Evolutionary conservation across 2,113 vertebrate species (phyloP).

Genomic region (Tyrannus savana): DNA sequence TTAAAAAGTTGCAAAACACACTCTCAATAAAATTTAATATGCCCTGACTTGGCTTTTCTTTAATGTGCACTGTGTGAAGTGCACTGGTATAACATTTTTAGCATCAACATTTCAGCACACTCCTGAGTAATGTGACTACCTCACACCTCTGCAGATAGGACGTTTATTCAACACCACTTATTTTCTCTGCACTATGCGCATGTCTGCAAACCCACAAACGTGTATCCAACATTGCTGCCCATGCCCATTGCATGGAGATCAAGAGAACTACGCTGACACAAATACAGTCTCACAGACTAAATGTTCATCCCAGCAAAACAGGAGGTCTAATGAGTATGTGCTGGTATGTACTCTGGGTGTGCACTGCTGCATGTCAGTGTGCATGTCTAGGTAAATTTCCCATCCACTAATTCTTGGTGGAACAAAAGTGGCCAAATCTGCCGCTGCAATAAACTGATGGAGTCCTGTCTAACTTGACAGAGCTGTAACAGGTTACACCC

Average conservation of each 20-base stretch:
- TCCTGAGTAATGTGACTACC: not conserved
- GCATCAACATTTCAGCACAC: conserved; percentile 31
- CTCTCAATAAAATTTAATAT: conserved; percentile 62
- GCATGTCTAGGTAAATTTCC: not conserved
- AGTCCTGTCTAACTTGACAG: not conserved
- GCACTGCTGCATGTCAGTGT: not conserved
- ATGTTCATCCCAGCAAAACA: not conserved
- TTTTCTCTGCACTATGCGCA: not conserved
- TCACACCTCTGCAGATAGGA: conserved; percentile 35
- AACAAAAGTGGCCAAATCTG: not conserved
- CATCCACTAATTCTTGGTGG: not conserved
- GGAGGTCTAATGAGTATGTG: not conserved
- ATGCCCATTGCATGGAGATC: not conserved
- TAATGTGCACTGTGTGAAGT: conserved; percentile 43
- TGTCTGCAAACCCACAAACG: not conserved
- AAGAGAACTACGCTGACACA: not conserved
- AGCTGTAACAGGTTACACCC: not conserved
- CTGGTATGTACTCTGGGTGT: too few species aligned
- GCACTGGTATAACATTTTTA: conserved; percentile 22
- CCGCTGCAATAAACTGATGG: not conserved
- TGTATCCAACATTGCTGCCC: not conserved
- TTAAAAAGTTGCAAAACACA: conserved; percentile 62
- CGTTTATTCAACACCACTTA: not conserved
- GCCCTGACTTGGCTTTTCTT: conserved; percentile 51
- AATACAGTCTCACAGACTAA: not conserved